These are phyloP conservation scores for Rhaphigaster nebulosa DNA, from an alignment of 2,888 invertebrate genomes.

Conservation along the genomic window DNA sequence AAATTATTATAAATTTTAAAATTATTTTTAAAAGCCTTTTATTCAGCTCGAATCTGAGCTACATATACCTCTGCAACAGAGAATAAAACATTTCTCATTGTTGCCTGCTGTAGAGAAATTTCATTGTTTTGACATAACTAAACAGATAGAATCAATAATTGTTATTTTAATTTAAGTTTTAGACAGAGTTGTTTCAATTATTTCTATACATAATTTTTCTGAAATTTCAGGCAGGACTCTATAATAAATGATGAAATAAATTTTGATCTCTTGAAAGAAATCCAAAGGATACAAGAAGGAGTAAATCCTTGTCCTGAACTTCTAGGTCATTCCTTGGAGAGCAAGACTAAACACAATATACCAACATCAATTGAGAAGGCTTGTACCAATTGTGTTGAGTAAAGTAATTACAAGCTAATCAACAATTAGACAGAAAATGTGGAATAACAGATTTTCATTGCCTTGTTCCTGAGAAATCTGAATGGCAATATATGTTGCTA, in stretches of 20 bases:
- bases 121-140: background rate
- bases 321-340: slow-evolving; percentile 76
- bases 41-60: too few species aligned
- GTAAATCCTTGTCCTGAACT: slow-evolving; percentile 80
- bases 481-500: background rate
- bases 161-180: background rate
- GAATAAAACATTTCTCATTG: too few species aligned
- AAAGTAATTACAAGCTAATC: background rate
- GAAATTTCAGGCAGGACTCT: slow-evolving; percentile 82
- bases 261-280: slow-evolving; percentile 88
- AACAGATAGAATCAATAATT: background rate
- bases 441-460: slow-evolving; percentile 8
- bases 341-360: slow-evolving; percentile 86
- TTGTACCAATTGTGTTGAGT: slow-evolving; percentile 55
- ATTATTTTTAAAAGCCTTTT: too few species aligned
- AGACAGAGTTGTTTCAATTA: background rate
- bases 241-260: slow-evolving; percentile 88
- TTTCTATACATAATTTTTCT: slow-evolving; percentile 45
- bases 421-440: slow-evolving; percentile 7
- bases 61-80: background rate
- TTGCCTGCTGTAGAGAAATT: too few species aligned
- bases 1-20: too few species aligned
- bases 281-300: slow-evolving; percentile 82
- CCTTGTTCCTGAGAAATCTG: background rate
- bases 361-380: slow-evolving; percentile 77